A percentile compares a stretch with the other conserved stretches of the same genome.
phyloP scores from a whole-genome alignment of 2,113 vertebrate species.

The Pandion haliaetus region DNA sequence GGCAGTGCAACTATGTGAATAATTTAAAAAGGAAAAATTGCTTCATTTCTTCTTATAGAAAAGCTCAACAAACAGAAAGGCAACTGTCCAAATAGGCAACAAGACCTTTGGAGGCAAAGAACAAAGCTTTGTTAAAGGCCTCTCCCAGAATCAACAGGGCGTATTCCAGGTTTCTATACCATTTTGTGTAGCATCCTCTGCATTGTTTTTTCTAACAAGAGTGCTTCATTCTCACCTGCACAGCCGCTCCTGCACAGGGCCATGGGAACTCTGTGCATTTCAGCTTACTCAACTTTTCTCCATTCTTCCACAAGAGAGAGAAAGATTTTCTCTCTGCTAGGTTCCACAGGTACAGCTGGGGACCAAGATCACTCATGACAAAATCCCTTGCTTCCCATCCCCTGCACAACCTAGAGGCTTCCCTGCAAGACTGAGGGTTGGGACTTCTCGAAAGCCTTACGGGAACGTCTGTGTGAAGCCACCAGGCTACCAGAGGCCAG shows the following conservation, averaged over 20 bases:
- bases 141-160: background rate
- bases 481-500: background rate
- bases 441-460: background rate
- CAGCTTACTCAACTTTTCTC: background rate
- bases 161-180: background rate
- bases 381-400: background rate
- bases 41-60: background rate
- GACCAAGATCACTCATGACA: background rate
- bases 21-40: background rate
- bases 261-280: background rate
- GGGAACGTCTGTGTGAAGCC: background rate
- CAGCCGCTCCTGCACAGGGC: accelerated
- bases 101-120: background rate
- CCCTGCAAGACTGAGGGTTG: background rate
- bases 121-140: background rate
- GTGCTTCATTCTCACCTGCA: background rate
- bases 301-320: background rate
- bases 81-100: background rate
- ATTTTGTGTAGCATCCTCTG: background rate
- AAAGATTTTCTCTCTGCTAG: background rate
- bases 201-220: background rate
- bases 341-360: background rate
- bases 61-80: background rate
- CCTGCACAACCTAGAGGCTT: background rate
- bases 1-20: background rate